Percentiles rank a stretch among this genome's conserved stretches.
phyloP scores from a whole-genome alignment of 2,113 vertebrate genomes.

The Daubentonia madagascariensis region DNA sequence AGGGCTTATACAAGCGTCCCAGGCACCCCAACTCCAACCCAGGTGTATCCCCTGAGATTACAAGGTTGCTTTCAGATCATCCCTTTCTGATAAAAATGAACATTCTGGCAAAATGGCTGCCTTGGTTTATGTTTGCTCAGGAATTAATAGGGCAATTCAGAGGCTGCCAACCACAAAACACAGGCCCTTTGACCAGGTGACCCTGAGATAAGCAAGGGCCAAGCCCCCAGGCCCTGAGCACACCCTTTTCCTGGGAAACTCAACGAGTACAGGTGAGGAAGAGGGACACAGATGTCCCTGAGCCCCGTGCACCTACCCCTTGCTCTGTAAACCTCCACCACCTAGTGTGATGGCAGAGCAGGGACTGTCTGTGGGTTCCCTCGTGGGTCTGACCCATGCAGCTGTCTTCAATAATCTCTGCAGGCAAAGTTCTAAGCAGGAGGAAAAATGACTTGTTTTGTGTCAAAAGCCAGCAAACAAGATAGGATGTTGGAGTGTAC shows the following conservation, averaged over 20 bases:
- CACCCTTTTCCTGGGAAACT: neutral
- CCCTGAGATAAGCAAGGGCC: neutral
- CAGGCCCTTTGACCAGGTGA: neutral
- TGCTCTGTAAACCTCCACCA: neutral
- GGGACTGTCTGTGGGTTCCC: neutral
- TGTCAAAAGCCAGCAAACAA: conserved; percentile 25
- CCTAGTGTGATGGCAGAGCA: too few relatives aligned
- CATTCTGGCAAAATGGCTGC: neutral
- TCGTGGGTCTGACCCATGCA: neutral
- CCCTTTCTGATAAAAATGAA: neutral
- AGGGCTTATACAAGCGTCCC: neutral
- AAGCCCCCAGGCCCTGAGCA: neutral
- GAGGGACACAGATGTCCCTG: neutral
- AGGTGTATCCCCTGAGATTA: neutral
- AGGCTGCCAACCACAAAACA: neutral
- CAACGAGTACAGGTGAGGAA: neutral
- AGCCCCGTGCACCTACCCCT: neutral
- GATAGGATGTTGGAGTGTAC: neutral
- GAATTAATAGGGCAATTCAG: neutral
- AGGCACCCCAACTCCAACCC: neutral
- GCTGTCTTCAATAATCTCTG: neutral
- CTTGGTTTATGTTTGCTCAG: neutral
- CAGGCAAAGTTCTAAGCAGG: neutral
- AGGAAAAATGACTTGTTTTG: neutral
- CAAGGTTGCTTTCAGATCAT: neutral